Conservation (phyloP, 2,797 vertebrate genomes). For the Sebastes iracundus region DNA sequence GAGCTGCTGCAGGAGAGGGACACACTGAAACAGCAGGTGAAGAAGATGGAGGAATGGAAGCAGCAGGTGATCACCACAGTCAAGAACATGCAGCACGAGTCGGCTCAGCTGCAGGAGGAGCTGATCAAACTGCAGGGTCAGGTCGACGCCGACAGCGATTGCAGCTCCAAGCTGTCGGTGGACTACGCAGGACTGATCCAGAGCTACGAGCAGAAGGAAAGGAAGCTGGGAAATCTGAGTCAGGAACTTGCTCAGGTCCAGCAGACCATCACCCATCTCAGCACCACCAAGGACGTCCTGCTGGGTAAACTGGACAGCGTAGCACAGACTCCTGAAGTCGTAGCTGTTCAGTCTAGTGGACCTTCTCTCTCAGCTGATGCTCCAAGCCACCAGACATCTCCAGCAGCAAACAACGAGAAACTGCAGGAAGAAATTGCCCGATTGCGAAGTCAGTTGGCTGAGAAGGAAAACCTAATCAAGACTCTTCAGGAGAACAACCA, state of each 20-base stretch:
- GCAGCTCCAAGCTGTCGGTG: constrained; percentile 89
- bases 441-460: constrained; percentile 82
- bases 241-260: constrained; percentile 93
- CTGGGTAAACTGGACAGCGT: constrained; percentile 90
- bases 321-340: constrained; percentile 68
- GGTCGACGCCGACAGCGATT: constrained; percentile 90
- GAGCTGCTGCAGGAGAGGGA: constrained; percentile 95
- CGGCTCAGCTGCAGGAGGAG: constrained; percentile 94
- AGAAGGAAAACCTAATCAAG: constrained; percentile 87
- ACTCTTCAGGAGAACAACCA: constrained; percentile 96
- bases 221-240: constrained; percentile 88
- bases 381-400: constrained; percentile 26
- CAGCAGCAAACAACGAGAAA: constrained; percentile 25
- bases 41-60: constrained; percentile 99
- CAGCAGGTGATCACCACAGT: constrained; percentile 98
- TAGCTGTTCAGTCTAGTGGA: constrained; percentile 17
- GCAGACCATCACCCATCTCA: constrained; percentile 92
- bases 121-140: constrained; percentile 91
- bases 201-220: constrained; percentile 94
- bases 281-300: constrained; percentile 90
- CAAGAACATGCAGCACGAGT: constrained; percentile 98
- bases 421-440: constrained; percentile 80
- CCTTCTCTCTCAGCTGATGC: constrained; percentile 23
- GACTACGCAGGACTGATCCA: constrained; percentile 93
- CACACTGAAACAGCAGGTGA: constrained; percentile 95